Conservation (phyloP, 2,888 invertebrate species). For the Lumbricus terrestris region DNA sequence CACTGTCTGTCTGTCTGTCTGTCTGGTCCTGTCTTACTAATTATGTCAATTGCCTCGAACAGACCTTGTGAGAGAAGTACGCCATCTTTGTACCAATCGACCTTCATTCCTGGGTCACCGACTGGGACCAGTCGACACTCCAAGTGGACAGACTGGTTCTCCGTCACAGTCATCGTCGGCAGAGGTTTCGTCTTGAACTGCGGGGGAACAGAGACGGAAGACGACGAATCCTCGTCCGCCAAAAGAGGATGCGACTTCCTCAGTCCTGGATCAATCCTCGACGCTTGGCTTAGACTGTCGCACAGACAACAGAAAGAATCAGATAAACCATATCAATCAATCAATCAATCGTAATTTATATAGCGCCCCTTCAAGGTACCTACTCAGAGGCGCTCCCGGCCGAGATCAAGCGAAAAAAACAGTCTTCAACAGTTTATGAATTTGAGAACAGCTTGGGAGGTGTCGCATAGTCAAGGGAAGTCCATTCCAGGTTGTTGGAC, state of each 20-base stretch:
- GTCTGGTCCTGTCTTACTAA: background rate
- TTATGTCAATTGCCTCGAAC: conserved; percentile 37
- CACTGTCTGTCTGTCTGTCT: background rate
- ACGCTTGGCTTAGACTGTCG: background rate
- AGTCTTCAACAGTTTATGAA: too few species aligned
- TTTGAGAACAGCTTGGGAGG: too few species aligned
- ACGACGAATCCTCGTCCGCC: background rate
- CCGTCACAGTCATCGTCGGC: conserved; percentile 64
- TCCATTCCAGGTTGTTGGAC: too few species aligned
- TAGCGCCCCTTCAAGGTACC: too few species aligned
- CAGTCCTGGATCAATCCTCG: background rate
- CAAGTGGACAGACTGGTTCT: conserved; percentile 90
- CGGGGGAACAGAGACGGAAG: conserved; percentile 69
- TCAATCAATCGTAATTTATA: too few species aligned
- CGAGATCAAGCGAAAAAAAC: too few species aligned
- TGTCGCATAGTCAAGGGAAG: too few species aligned
- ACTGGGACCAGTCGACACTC: conserved; percentile 91
- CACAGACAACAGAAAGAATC: background rate
- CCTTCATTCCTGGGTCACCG: conserved; percentile 85
- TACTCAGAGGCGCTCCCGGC: too few species aligned
- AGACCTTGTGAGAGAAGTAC: conserved; percentile 84
- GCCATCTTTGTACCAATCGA: conserved; percentile 95
- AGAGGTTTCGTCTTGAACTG: conserved; percentile 51
- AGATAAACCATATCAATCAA: too few species aligned
- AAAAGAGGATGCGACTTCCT: background rate